phyloP scores from a whole-genome alignment of 2,797 vertebrate genomes.

The Myripristis murdjan region DNA sequence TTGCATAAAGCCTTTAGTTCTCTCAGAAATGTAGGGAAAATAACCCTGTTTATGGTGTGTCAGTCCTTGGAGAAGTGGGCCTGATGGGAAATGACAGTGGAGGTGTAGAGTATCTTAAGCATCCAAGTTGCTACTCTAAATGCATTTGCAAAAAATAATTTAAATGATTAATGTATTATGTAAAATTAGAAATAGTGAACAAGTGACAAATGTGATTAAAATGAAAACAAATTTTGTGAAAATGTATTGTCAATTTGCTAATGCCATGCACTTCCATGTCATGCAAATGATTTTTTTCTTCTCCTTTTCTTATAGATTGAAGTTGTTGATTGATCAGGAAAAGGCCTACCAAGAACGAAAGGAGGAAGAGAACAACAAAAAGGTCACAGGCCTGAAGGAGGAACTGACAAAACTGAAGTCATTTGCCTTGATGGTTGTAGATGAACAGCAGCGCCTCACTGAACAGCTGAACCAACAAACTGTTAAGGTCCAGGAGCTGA shows the following conservation, averaged over 20 bases:
- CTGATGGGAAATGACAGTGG: constrained; percentile 42
- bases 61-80: constrained; percentile 43
- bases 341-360: constrained; percentile 90
- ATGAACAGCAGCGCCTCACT: constrained; percentile 94
- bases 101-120: constrained; percentile 22
- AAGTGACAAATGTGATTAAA: neutral
- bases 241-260: neutral
- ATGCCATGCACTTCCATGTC: neutral
- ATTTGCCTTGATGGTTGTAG: constrained; percentile 96
- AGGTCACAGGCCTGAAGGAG: constrained; percentile 89
- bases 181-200: neutral
- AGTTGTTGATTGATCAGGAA: constrained; percentile 94
- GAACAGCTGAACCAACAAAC: constrained; percentile 91
- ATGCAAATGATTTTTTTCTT: neutral
- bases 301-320: constrained; percentile 86
- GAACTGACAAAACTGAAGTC: constrained; percentile 96
- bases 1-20: constrained; percentile 71
- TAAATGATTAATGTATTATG: neutral
- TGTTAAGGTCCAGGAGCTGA: constrained; percentile 90
- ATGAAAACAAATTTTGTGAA: neutral
- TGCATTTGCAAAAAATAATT: neutral
- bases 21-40: constrained; percentile 60
- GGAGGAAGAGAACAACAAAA: constrained; percentile 91
- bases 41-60: constrained; percentile 71
- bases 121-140: neutral